These are phyloP conservation scores for Salvelinus sp. DNA, from an alignment of 2,113 vertebrate species.

Conservation along the genomic window DNA sequence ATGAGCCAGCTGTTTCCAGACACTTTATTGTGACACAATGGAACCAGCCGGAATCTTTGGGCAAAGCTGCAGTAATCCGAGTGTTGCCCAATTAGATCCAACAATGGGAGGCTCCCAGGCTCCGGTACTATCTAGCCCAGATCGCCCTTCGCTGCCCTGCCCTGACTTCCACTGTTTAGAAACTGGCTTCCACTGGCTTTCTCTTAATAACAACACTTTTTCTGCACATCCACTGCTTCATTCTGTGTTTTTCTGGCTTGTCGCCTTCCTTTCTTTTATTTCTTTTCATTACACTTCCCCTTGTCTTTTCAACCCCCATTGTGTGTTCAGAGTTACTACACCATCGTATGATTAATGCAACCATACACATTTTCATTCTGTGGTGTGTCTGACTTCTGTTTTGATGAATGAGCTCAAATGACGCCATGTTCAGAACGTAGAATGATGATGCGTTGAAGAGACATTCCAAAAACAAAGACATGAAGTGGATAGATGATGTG, in stretches of 20 bases:
- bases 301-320: too few relatives aligned
- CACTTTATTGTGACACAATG: neutral
- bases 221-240: neutral
- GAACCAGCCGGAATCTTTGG: neutral
- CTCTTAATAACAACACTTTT: neutral
- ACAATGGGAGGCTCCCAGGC: neutral
- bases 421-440: neutral
- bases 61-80: conserved; percentile 1
- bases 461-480: neutral
- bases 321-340: too few relatives aligned
- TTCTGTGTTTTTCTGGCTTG: neutral
- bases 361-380: too few relatives aligned
- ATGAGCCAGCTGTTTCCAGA: neutral
- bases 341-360: too few relatives aligned
- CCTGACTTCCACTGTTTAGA: neutral
- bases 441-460: conserved; percentile 10
- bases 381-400: neutral
- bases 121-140: neutral
- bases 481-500: neutral
- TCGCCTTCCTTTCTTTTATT: neutral
- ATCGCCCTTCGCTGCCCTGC: neutral
- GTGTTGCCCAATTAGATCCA: conserved; percentile 10
- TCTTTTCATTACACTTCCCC: neutral
- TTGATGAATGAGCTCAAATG: neutral
- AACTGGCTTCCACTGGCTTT: neutral